Base-by-base conservation (phyloP, 2,797 vertebrate genomes). In the Fratercula arctica region DNA sequence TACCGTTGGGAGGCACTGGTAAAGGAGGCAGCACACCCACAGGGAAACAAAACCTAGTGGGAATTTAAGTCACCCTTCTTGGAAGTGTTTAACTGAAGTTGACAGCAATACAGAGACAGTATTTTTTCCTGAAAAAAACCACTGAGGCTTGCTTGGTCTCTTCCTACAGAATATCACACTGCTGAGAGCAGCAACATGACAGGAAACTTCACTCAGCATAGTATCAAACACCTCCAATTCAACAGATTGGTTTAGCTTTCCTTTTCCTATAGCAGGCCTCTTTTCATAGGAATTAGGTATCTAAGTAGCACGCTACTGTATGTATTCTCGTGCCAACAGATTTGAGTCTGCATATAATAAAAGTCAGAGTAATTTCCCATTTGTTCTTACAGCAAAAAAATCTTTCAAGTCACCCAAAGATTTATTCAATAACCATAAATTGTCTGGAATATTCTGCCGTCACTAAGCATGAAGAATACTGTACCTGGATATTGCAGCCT, bases 401-500 rank as follows among this genome's bases (percentile, higher is more conserved):
- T 14, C 31, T 35, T 31, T 46, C 18, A 56, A 46, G 13, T 74
- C 39, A 86, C 31, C n/a, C 28, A 33, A 63, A 81, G 28, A 48
- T 28, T 59, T 54, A 68, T 35, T 19, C 13, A 37, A 50, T 9
- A 6, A 48, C 50, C 43, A 7, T 37, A 68, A 59, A 41, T 54
- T 0, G 1, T 26, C 17, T 64, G 45, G 35, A 82, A 61, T 43
- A 74, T 54, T 76, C 41, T 89, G 50, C 77, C 50, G 46, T 78
- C 50, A 31, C 41, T 45, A 76, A 57, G 12, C 59, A 53, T 2
- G 3, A 41, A 43, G 29, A 33, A 64, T 78, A 89, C 64, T 25
- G 51, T 98, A 99, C 99, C 99, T 99, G 86, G 99, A 99, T 96
- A 99, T 98, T 11, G 99, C 98, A 10, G 99, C 99, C 96, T 99